Evolutionary conservation across 2,888 invertebrate genomes (phyloP), one percentile per base, ranked within the genome.

Genomic region (Saturnia pavonia): DNA sequence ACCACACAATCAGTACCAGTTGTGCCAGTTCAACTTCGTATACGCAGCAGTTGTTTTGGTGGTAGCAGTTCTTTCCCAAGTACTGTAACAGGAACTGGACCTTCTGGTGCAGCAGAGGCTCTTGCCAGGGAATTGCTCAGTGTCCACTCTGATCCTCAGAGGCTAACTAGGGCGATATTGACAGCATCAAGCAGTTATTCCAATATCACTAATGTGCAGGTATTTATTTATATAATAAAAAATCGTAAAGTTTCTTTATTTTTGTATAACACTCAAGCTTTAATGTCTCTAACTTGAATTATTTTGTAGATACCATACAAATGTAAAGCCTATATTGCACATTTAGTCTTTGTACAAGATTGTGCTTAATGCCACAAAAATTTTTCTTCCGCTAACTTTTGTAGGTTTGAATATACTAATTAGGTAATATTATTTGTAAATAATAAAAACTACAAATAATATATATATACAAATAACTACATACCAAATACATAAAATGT

Each of bases 171-270:
- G 68, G 94, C 94, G 66, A 91, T 94, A 75, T 91, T 94, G 68
- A 92, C 95, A 19, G 93, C 95, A 70, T 92, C 95, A 57, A 93
- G 94, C 80, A 95, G 94, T 78, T 92, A 92, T 76, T 86, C 93
- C 63, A 92, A 90, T 83, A 84, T 88, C 72, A 88, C 80, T 73
- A 90, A 89, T 87, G 88, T 92, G 72, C 91, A 93, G 91, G 93
- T 94, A 84, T 60, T 6, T 60, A 82, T 54, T 25, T n/a, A 22
- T 25, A 27, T 27, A 27, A 11, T 27, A n/a, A n/a, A n/a, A n/a
- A n/a, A n/a, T n/a, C n/a, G n/a, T n/a, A n/a, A n/a, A 25, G 8
- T 11, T 22, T 57, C 57, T 57, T 12, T 25, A 57, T 57, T 7
- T 51, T 51, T 7, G n/a, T n/a, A 51, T 51, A 8, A 43, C 1